phyloP scores from a whole-genome alignment of 2,888 invertebrate genomes.

The Cephalotes varians region DNA sequence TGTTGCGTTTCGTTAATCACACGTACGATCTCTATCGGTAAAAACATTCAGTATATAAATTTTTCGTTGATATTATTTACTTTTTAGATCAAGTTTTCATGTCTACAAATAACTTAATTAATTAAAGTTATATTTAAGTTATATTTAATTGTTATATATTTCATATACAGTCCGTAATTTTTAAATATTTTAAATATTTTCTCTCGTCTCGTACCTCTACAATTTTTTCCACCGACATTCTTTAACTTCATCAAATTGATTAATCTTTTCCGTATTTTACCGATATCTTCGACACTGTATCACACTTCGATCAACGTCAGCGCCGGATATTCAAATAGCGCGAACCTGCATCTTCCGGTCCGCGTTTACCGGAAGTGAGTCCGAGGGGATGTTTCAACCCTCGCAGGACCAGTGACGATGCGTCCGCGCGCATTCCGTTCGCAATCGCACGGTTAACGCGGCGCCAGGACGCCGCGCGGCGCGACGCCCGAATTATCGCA shows the following conservation, averaged over 20 bases:
- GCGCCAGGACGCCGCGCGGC: background rate
- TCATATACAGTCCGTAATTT: background rate
- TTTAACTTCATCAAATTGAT: background rate
- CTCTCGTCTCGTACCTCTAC: background rate
- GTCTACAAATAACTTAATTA: background rate
- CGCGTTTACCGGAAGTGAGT: constrained; percentile 24
- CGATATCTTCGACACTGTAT: background rate
- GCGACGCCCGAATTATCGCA: constrained; percentile 23
- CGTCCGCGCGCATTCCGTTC: constrained; percentile 32
- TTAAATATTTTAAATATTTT: no score
- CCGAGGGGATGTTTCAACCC: constrained; percentile 2
- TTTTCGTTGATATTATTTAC: background rate
- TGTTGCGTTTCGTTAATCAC: background rate
- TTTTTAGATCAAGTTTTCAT: background rate
- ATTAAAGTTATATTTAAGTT: background rate
- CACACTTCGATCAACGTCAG: constrained; percentile 7
- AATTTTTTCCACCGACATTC: background rate
- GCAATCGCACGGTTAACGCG: background rate
- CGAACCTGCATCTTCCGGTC: constrained; percentile 23
- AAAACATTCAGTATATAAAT: background rate
- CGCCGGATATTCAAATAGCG: constrained; percentile 11
- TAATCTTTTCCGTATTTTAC: background rate
- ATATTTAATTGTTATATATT: no score
- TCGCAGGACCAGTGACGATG: background rate
- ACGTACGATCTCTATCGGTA: background rate